Evolutionary conservation across 2,113 vertebrate species (phyloP).

Genomic region (Ceuthmochares aereus): DNA sequence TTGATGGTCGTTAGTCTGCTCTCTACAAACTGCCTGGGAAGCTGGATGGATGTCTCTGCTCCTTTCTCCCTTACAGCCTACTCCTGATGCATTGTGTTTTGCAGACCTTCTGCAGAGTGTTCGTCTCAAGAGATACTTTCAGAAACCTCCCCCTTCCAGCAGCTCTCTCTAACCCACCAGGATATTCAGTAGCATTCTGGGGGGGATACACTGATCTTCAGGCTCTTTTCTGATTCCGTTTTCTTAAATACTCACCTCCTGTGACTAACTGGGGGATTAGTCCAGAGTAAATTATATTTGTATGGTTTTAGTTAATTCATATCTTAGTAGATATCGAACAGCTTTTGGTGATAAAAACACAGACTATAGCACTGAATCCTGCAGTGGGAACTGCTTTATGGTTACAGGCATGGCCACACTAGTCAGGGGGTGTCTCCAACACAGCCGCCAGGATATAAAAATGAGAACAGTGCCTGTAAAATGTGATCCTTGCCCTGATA

Average conservation of each 20-base stretch:
- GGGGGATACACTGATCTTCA: not conserved
- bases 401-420: not conserved
- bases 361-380: not conserved
- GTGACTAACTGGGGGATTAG: not conserved
- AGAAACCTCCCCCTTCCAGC: not conserved
- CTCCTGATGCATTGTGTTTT: not conserved
- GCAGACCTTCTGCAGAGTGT: not conserved
- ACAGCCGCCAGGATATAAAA: not conserved
- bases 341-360: not conserved
- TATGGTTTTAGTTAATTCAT: conserved; percentile 44
- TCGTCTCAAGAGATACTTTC: not conserved
- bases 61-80: not conserved
- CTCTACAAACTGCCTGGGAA: not conserved
- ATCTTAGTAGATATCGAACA: conserved; percentile 8
- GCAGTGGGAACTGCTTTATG: not conserved
- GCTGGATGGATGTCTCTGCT: not conserved
- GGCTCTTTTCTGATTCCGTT: not conserved
- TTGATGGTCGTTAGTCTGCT: not conserved
- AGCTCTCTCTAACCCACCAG: not conserved
- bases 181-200: not conserved
- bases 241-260: not conserved
- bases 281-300: conserved; percentile 18
- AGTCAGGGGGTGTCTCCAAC: not conserved
- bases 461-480: not conserved
- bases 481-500: not conserved